Evolutionary conservation across 2,888 invertebrate genomes (phyloP), one percentile per base, ranked within the genome.

Genomic region (Drosophila neotestacea): DNA sequence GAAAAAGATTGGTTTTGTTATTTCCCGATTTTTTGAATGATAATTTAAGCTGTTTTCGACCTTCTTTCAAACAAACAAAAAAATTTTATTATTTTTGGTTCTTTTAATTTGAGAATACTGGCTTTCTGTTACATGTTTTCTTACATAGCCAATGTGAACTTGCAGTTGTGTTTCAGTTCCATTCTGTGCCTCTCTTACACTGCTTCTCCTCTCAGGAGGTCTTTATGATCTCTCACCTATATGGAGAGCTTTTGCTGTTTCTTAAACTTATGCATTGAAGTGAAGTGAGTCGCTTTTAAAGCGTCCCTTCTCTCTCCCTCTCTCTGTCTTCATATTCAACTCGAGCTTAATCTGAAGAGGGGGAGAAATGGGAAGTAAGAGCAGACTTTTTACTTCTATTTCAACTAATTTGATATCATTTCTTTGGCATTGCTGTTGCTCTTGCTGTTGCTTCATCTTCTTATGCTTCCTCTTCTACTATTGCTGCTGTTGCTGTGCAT

Each of bases 391-490:
- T 73, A 78, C 65, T 79, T 85, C 82, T 74, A 82, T 88, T 88
- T 82, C 60, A 85, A 84, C 86, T 80, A 86, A 86, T 88, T 83
- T 80, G 80, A 88, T 88, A 86, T 82, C 71, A 80, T 84, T 82
- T 69, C 80, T 69, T 70, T 61, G 64, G 52, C 44, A 38, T 39
- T 52, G 6, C 28, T 27, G 46, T 36, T 36, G 34, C 11, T 46
- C 13, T 16, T 13, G 13, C 13, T n/a, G 6, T 9, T 30, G 9
- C 30, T 28, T n/a, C n/a, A 22, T 46, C 5, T 22, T 28, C 36
- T 38, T 16, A 28, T 65, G 13, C 50, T 68, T 44, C 42, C 61
- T 38, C 39, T 50, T 59, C 34, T 52, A 30, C 47, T 48, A 48
- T 16, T 50, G 54, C 38, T 44, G 59, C 50, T 62, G 50, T 51